A percentile compares a stretch with the other conserved stretches of the same genome.
Conservation (phyloP, 2,113 vertebrate genomes). For the Thunnus maccoyii region DNA sequence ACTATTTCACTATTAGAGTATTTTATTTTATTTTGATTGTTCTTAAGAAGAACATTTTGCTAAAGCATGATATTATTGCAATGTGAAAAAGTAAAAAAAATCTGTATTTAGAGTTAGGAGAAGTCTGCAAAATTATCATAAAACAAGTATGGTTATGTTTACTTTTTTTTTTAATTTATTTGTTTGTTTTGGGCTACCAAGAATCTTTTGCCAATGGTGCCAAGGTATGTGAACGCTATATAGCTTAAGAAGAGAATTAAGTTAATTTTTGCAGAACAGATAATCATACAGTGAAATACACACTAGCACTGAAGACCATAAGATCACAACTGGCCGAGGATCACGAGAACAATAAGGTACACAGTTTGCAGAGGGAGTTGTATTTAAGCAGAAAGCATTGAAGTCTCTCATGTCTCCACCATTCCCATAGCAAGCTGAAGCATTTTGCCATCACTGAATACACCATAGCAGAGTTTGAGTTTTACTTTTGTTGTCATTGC, state of each 20-base stretch:
- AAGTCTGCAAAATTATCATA: constrained; percentile 95
- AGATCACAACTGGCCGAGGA: constrained; percentile 88
- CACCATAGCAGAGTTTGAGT: constrained; percentile 39
- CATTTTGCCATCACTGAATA: constrained; percentile 61
- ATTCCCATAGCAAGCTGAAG: constrained; percentile 53
- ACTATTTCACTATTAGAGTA: constrained; percentile 99
- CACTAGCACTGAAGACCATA: constrained; percentile 90
- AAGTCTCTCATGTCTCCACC: constrained; percentile 65
- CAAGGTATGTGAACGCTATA: constrained; percentile 99
- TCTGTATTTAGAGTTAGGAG: constrained; percentile 99
- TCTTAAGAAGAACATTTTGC: constrained; percentile 99
- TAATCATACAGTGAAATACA: constrained; percentile 92
- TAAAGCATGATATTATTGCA: constrained; percentile 99
- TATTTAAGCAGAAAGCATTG: constrained; percentile 64
- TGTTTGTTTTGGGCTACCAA: constrained; percentile 92
- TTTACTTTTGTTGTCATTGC: constrained; percentile 62
- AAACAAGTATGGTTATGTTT: constrained; percentile 93
- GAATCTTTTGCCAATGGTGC: constrained; percentile 98
- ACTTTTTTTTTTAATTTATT: constrained; percentile 80
- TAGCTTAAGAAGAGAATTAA: constrained; percentile 92
- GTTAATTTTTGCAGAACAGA: constrained; percentile 95
- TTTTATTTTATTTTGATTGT: constrained; percentile 99
- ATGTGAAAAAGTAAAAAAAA: constrained; percentile 91
- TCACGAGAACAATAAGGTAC: constrained; percentile 71
- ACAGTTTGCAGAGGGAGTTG: constrained; percentile 69